A percentile compares a stretch with the other conserved stretches of the same genome.
Conservation (phyloP, 2,113 vertebrate species). For the Ariopsis seemanni region DNA sequence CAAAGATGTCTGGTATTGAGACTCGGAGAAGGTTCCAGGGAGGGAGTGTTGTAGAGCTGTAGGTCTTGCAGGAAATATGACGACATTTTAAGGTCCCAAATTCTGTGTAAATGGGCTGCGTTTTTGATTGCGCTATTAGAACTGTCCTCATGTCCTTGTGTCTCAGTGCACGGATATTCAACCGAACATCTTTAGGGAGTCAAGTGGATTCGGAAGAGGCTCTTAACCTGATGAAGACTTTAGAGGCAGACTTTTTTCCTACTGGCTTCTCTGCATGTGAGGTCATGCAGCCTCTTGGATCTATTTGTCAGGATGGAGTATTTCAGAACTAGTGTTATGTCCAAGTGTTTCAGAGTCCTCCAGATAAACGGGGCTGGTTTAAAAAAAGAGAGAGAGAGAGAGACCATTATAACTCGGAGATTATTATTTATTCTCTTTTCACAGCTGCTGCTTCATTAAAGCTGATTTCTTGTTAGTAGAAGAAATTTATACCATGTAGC, state of each 20-base stretch:
- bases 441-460: conserved; percentile 17
- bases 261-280: neutral
- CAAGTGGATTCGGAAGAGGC: conserved; percentile 10
- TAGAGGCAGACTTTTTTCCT: neutral
- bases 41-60: neutral
- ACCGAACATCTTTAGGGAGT: neutral
- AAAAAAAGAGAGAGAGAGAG: neutral
- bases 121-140: conserved; percentile 12
- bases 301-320: conserved; percentile 29
- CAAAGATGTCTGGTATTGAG: neutral
- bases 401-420: neutral
- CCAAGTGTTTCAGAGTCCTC: neutral
- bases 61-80: neutral
- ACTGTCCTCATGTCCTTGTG: neutral
- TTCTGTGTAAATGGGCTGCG: neutral
- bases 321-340: neutral
- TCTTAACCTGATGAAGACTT: neutral
- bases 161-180: neutral
- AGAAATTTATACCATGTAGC: neutral
- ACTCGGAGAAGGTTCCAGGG: conserved; percentile 3
- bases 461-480: neutral
- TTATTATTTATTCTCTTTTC: neutral
- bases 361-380: neutral
- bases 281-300: conserved; percentile 20
- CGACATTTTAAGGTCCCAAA: conserved; percentile 29